Base-by-base conservation (phyloP, 2,888 invertebrate species). In the Sphaerophoria rueppellii region DNA sequence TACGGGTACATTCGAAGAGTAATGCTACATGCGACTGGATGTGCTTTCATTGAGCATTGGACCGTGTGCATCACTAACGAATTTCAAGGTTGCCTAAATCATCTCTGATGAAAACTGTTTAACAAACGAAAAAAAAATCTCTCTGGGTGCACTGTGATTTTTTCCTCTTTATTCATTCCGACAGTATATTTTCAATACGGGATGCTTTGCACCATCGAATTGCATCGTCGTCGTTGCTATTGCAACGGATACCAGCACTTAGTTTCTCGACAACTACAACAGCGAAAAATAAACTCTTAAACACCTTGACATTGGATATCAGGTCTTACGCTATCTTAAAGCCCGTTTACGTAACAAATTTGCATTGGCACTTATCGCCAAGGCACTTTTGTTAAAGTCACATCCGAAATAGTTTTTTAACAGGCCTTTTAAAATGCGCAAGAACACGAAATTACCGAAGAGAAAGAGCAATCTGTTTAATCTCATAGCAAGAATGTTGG, bases 41-140 rank as follows among this genome's bases (percentile, higher is more conserved):
- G 24, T 24, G 37, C n/a, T 58, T 55, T 34, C 40, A 61, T 34
- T 40, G 57, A 52, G 52, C 46, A 61, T n/a, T 61, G 46, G 12
- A 63, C 63, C 14, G 57, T 35, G 50, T 37, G 65, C 65, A 65
- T 65, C 65, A 69, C 35, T 57, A 78, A 75, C 61, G 2, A 40
- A 63, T 48, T 80, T 74, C 82, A 82, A 82, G 82, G 82, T 71
- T 74, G 58, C 9, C 65, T 50, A 65, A 78, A 82, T 82, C 69
- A 71, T 54, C 54, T 40, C 5, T 54, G 43, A 40, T 77, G 67
- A 11, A 77, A 82, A 82, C 72, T 72, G 48, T 57, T 82, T 72
- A 48, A 60, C 60, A 82, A 67, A 7, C 40, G 52, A 3, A 24
- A 43, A 1, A 50, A 11, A 16, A 60, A 24, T 24, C 74, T 65